These are phyloP conservation scores for Daphoenositta chrysoptera DNA, from an alignment of 2,113 vertebrate genomes.

Conservation along the genomic window DNA sequence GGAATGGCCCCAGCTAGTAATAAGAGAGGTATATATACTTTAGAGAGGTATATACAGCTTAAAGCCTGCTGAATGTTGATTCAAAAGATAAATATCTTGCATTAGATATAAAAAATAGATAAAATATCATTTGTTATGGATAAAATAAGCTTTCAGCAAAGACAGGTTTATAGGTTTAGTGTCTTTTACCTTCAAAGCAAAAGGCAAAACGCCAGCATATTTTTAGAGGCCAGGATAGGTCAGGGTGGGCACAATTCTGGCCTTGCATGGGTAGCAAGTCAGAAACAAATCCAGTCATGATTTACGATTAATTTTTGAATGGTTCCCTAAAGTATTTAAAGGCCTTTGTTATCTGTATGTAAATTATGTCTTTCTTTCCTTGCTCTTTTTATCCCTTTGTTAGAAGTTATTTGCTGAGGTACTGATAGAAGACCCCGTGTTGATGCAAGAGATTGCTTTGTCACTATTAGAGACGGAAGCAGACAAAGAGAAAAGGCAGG, in stretches of 20 bases:
- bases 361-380: neutral
- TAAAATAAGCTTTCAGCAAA: neutral
- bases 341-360: neutral
- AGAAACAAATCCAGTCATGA: neutral
- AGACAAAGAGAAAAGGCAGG: conserved; percentile 10
- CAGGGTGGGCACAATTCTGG: neutral
- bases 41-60: neutral
- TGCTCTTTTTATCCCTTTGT: neutral
- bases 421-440: conserved; percentile 38
- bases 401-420: conserved; percentile 75
- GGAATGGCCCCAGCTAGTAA: neutral
- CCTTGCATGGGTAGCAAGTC: neutral
- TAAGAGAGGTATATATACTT: neutral
- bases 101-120: neutral
- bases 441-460: conserved; percentile 38
- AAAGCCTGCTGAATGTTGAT: neutral
- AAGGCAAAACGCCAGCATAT: neutral
- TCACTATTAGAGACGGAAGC: neutral
- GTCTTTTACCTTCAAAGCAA: neutral
- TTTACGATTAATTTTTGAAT: neutral
- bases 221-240: neutral
- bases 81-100: neutral
- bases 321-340: neutral
- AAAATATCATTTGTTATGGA: neutral
- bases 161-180: neutral